These are phyloP conservation scores for Rhagologus leucostigma DNA, from an alignment of 2,113 vertebrate species.

Conservation along the genomic window DNA sequence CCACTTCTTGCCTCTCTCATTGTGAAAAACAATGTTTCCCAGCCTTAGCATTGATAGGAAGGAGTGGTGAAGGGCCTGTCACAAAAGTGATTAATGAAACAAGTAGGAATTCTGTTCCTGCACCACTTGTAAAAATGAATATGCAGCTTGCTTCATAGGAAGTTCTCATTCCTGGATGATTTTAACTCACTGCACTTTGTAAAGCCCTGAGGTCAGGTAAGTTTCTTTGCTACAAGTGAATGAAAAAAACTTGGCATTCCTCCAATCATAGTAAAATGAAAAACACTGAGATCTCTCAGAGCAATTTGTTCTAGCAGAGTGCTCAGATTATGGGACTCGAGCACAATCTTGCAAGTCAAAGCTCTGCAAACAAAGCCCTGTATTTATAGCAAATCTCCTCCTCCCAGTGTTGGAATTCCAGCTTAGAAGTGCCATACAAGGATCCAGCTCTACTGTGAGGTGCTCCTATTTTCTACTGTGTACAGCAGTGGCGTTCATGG, in stretches of 20 bases:
- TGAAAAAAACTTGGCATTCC: constrained; percentile 27
- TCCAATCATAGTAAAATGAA: constrained; percentile 16
- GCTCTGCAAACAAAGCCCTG: background rate
- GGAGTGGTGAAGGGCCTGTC: background rate
- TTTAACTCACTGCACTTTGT: background rate
- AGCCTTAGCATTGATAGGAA: background rate
- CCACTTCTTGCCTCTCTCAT: background rate
- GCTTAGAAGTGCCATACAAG: background rate
- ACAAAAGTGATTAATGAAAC: background rate
- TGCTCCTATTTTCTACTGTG: background rate
- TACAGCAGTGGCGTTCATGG: background rate
- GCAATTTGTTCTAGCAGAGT: constrained; percentile 50
- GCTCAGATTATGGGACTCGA: background rate
- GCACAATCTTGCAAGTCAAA: background rate
- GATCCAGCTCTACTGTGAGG: background rate
- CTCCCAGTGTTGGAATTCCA: background rate
- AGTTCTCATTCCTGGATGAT: background rate
- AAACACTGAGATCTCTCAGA: background rate
- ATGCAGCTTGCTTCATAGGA: background rate
- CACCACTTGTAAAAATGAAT: background rate
- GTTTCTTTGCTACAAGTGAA: constrained; percentile 18
- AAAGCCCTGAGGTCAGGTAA: constrained; percentile 16
- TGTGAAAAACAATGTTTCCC: background rate
- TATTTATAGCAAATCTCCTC: background rate
- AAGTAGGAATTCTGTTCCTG: background rate